Conservation (phyloP, 35 echinoderm and acorn worm species). For the Ptychodera flava region DNA sequence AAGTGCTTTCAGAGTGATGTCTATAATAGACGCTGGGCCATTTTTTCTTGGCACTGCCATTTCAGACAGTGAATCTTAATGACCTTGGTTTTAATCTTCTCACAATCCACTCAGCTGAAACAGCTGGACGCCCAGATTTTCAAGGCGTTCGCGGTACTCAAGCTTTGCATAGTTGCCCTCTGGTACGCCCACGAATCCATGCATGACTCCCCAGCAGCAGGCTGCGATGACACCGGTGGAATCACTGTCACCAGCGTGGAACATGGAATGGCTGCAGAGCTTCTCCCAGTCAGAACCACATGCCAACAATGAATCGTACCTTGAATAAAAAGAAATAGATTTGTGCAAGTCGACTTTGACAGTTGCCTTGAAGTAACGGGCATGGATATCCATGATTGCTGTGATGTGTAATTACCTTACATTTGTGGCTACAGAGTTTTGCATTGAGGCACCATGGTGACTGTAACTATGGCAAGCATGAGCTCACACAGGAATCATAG, state of each 20-base stretch:
- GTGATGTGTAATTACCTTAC: too few relatives aligned
- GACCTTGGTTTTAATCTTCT: too few relatives aligned
- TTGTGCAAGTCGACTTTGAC: too few relatives aligned
- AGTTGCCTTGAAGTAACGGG: too few relatives aligned
- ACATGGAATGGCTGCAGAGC: constrained; percentile 68
- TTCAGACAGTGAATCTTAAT: not conserved
- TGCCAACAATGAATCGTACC: constrained; percentile 82
- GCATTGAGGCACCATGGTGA: too few relatives aligned
- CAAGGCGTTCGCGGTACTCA: constrained; percentile 65
- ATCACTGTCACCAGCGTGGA: constrained; percentile 69
- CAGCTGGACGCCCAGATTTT: constrained; percentile 43
- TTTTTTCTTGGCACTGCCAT: not conserved
- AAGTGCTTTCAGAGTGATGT: too few relatives aligned
- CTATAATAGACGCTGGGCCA: too few relatives aligned
- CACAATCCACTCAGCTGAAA: constrained; percentile 58
- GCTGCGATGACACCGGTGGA: constrained; percentile 68
- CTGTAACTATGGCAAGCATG: too few relatives aligned
- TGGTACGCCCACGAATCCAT: constrained; percentile 73
- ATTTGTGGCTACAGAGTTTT: too few relatives aligned
- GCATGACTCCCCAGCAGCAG: constrained; percentile 78
- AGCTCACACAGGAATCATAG: too few relatives aligned
- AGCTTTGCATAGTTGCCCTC: constrained; percentile 44
- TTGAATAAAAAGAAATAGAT: constrained; percentile 11
- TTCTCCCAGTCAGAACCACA: constrained; percentile 63
- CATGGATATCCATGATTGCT: too few relatives aligned